Evolutionary conservation across 2,888 invertebrate genomes (phyloP).

Genomic region (Nineta flava): DNA sequence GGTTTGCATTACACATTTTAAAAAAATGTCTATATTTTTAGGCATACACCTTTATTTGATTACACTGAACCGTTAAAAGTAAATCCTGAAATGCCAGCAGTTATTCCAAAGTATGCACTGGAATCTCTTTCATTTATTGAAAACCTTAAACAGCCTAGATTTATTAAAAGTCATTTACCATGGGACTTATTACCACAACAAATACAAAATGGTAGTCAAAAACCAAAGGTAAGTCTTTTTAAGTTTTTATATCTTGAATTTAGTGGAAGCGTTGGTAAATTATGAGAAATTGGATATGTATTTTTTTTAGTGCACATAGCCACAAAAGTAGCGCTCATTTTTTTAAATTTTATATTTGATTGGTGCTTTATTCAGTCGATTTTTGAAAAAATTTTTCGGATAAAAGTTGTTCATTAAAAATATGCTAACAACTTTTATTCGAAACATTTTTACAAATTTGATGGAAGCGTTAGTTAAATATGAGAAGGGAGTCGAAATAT

Average conservation of each 20-base stretch:
- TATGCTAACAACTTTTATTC: too few species aligned
- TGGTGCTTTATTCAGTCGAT: too few species aligned
- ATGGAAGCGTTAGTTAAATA: too few species aligned
- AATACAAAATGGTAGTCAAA: constrained; percentile 24
- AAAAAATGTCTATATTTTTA: constrained; percentile 14
- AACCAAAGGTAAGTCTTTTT: constrained; percentile 20
- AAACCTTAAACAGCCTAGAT: constrained; percentile 32
- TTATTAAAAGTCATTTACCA: constrained; percentile 49
- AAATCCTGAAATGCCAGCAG: constrained; percentile 16
- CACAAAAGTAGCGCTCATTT: too few species aligned
- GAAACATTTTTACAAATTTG: too few species aligned
- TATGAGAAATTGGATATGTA: too few species aligned
- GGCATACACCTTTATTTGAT: constrained; percentile 26
- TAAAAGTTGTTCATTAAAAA: too few species aligned
- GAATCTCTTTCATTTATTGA: constrained; percentile 19
- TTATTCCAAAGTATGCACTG: constrained; percentile 14
- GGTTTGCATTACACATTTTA: background rate
- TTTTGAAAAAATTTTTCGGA: too few species aligned
- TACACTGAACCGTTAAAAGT: constrained; percentile 22
- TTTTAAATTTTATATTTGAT: too few species aligned
- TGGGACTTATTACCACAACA: constrained; percentile 38
- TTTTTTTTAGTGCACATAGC: too few species aligned
- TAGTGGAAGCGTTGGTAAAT: too few species aligned
- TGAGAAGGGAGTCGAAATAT: too few species aligned
- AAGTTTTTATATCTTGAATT: background rate